Base-by-base conservation (phyloP, 2,888 invertebrate species). In the Tubulanus polymorphus region DNA sequence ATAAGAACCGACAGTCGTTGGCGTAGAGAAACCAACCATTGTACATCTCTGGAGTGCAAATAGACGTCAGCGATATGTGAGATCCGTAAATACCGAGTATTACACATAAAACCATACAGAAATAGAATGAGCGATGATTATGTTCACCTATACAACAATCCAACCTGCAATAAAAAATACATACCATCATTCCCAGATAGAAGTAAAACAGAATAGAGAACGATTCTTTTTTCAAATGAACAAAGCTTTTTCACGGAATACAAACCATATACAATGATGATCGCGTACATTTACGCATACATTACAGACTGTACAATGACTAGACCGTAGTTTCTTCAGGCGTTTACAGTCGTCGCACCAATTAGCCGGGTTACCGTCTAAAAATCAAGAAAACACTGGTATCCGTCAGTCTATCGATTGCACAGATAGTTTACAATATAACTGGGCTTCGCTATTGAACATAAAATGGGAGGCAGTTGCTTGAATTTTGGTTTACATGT, bases 251-350 rank as follows among this genome's bases (percentile, higher is more conserved):
- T 15, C n/a, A 29, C 30, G 18, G 27, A 15, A 5, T 25, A 66
- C 71, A 59, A 65, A 76, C 78, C 76, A 78, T 2, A 76, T 70
- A 68, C 78, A 78, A 58, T 78, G 78, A 55, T 78, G 78, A 60
- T 76, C 93, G 67, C 88, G 84, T 63, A 87, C 86, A 60, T 87
- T 84, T 25, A 92, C 85, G 78, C 91, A 91, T 48, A 86, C 85
- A 72, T 90, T 87, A 76, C 94, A 95, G 54, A 89, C 84, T 62
- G 84, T 83, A 75, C 94, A 94, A 73, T 92, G 91, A 71, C 87
- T 93, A 37, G 89, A 86, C 64, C 89, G 85, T 0, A 88, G 84
- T 1, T 85, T 85, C 12, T 83, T 81, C 62, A 84, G 83, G 67
- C 84, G 83, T 74, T 90, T 89, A 80, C 96, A 96, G 0, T 82